Base-by-base conservation (phyloP, 2,797 vertebrate species). In the Molossus alvarezi region DNA sequence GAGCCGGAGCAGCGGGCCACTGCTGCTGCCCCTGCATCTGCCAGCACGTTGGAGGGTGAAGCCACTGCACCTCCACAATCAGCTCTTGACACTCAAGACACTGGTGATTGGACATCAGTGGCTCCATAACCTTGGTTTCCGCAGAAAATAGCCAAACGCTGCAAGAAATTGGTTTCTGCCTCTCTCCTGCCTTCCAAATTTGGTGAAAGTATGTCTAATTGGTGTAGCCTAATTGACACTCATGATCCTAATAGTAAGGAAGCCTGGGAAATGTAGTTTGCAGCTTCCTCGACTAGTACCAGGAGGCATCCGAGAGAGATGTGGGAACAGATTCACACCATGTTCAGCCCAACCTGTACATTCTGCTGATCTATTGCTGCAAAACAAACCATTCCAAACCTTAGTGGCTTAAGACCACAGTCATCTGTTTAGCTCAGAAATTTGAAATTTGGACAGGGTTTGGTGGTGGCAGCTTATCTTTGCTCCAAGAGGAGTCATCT, bases 341-440 rank as follows among this genome's bases (percentile, higher is more conserved):
- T 3, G 1, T 3, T 23, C 55, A 71, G 69, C 15, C 20, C 3
- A 37, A 75, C 17, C 71, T 62, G 9, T 13, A 27, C 27, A 11
- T n/a, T 60, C 48, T 92, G 41, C 20, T 18, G 58, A 93, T 17
- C 9, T 6, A 25, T 17, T 14, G 2, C 71, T 83, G 23, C 18
- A 60, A 84, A 89, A 80, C 13, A 79, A 77, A 65, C 18, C 58
- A 41, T 5, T 33, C 37, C n/a, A 73, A 87, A 37, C 6, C 6
- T 21, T 27, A 53, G 51, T 5, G 48, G 37, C 62, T 93, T 73
- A 62, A 83, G 87, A 73, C 33, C 60, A 64, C 62, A 57, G 27
- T 37, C n/a, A 37, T 92, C 86, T 53, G 15, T 94, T 81, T 82
- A 64, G 23, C 53, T 81, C 62, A 60, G 76, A 87, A 84, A 65